Evolutionary conservation across 2,888 invertebrate genomes (phyloP).

Genomic region (Cheilosia scutellata): DNA sequence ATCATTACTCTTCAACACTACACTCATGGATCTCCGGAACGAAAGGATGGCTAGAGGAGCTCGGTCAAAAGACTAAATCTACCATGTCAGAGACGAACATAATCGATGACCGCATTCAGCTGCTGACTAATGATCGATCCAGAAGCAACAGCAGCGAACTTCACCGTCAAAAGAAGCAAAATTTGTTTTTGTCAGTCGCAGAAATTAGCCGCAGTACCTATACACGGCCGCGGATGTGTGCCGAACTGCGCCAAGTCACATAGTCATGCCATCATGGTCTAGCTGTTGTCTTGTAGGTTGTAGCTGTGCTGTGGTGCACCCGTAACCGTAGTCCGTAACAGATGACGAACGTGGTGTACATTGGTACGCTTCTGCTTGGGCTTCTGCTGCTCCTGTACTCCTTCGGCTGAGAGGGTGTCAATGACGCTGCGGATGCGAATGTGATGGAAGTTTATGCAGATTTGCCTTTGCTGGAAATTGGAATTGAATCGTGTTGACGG

Average conservation of each 20-base stretch:
- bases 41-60: constrained; percentile 55
- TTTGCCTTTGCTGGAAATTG: constrained; percentile 67
- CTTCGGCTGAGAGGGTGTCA: constrained; percentile 67
- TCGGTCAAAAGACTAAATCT: constrained; percentile 74
- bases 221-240: constrained; percentile 24
- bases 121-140: constrained; percentile 75
- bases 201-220: constrained; percentile 64
- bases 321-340: constrained; percentile 19
- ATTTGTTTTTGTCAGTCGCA: constrained; percentile 74
- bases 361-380: constrained; percentile 59
- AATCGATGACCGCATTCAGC: constrained; percentile 74
- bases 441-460: constrained; percentile 73
- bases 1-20: constrained; percentile 76
- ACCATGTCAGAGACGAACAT: constrained; percentile 72
- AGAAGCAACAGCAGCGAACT: constrained; percentile 70
- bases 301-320: constrained; percentile 19
- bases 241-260: constrained; percentile 27
- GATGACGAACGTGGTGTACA: constrained; percentile 70
- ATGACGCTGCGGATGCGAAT: constrained; percentile 61
- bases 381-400: constrained; percentile 68
- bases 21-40: constrained; percentile 67
- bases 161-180: constrained; percentile 73
- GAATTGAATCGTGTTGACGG: constrained; percentile 76
- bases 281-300: neutral
- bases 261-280: constrained; percentile 47